These are phyloP conservation scores for Brachionus calyciflorus DNA, from an alignment of 1,140 invertebrate species.

Conservation along the genomic window DNA sequence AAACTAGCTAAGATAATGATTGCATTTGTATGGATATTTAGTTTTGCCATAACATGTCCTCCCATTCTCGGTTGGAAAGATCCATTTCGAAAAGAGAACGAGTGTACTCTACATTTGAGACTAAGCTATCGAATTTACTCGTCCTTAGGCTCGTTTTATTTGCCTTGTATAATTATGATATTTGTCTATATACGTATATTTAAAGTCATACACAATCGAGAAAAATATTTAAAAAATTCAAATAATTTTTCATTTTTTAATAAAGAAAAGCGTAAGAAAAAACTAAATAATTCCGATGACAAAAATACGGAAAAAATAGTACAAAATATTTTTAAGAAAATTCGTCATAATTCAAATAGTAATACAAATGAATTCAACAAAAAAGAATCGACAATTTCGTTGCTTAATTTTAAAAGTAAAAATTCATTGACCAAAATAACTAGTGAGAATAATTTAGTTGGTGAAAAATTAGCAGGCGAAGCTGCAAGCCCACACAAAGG, in stretches of 20 bases:
- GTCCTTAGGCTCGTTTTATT: constrained; percentile 73
- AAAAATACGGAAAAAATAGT: no score
- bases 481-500: background rate
- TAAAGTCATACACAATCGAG: constrained; percentile 49
- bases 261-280: background rate
- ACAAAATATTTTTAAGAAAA: no score
- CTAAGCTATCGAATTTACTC: constrained; percentile 55
- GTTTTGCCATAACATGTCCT: constrained; percentile 88
- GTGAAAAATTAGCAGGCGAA: background rate
- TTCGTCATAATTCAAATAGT: no score
- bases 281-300: no score
- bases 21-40: constrained; percentile 85
- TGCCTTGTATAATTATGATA: constrained; percentile 82
- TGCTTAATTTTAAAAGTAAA: background rate
- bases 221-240: constrained; percentile 40
- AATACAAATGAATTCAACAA: no score
- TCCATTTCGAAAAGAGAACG: constrained; percentile 60
- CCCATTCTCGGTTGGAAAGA: constrained; percentile 91
- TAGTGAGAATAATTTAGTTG: background rate
- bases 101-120: constrained; percentile 48
- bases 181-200: constrained; percentile 86
- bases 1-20: constrained; percentile 82
- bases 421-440: background rate
- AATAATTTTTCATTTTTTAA: constrained; percentile 9
- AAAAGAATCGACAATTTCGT: background rate